Evolutionary conservation across 1,140 invertebrate genomes (phyloP), one percentile per base, ranked within the genome.

Genomic region (Papilio glaucus): DNA sequence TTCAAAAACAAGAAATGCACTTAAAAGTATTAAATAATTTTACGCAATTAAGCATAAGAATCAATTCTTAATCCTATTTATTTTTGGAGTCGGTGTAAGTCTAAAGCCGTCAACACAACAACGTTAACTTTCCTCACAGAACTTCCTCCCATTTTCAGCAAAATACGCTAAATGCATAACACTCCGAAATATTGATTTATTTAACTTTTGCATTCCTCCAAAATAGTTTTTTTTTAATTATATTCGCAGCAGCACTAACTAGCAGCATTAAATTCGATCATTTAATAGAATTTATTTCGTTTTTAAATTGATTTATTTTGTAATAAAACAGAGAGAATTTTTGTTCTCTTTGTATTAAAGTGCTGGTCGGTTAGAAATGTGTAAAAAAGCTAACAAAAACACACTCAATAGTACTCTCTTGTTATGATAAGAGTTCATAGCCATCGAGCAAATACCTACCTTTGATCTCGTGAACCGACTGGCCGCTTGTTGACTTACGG

Each of bases 391-490:
- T 57, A 57, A 57, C 49, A 57, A 57, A 57, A 57, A 57, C 21
- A 57, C 49, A 57, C 49, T 57, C 49, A 26, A 57, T 57, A 57
- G 49, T 57, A n/a, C 49, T 57, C 49, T 57, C 49, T 18, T 57
- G 49, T 57, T 57, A 57, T 57, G 49, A 57, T 57, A 57, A 57
- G 49, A 26, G 49, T 57, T 57, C 49, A 57, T 57, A 57, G 49
- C 18, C 49, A 57, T 57, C 49, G 49, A 57, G 49, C 33, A 38
- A 65, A 41, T 65, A 65, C 37, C n/a, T 41, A 65, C 62, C 62
- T 65, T 65, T 65, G 62, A 65, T 65, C 62, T 65, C 62, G 62
- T 41, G 62, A 39, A 65, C 18, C 62, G 37, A 65, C 29, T 38
- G 33, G 9, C 37, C 62, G 62, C 33, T 65, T 65, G 62, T 65